Percentiles rank a stretch among this genome's conserved stretches.
Conservation (phyloP, 2,113 vertebrate species). For the Progne subis region DNA sequence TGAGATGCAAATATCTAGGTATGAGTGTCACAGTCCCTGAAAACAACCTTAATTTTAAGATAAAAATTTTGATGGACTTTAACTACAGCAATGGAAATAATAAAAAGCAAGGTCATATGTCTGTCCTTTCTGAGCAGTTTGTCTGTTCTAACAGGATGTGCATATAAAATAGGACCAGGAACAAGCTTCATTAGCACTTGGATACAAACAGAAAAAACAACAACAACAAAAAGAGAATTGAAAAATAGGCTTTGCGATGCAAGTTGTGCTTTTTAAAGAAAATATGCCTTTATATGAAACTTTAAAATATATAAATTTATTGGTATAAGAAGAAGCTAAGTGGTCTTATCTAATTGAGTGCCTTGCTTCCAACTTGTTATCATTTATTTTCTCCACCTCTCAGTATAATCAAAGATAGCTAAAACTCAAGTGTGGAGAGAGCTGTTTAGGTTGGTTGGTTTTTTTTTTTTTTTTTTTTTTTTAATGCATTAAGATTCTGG, state of each 20-base stretch:
- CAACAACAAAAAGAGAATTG: no score
- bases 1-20: background rate
- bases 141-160: background rate
- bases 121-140: background rate
- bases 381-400: background rate
- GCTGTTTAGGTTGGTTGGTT: background rate
- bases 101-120: background rate
- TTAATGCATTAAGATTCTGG: background rate
- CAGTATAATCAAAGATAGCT: background rate
- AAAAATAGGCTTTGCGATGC: background rate
- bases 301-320: background rate
- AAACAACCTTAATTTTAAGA: slow-evolving; percentile 17
- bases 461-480: background rate
- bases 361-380: background rate
- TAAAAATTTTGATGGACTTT: slow-evolving; percentile 34
- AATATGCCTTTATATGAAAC: background rate
- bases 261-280: slow-evolving; percentile 7
- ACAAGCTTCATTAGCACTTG: slow-evolving; percentile 14
- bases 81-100: background rate
- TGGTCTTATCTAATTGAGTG: background rate
- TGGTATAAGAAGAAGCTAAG: background rate
- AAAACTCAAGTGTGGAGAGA: background rate
- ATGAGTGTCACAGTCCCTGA: background rate
- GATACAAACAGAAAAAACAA: background rate
- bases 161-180: slow-evolving; percentile 18